Base-by-base conservation (phyloP, 2,113 vertebrate species). In the Gila orcuttii region DNA sequence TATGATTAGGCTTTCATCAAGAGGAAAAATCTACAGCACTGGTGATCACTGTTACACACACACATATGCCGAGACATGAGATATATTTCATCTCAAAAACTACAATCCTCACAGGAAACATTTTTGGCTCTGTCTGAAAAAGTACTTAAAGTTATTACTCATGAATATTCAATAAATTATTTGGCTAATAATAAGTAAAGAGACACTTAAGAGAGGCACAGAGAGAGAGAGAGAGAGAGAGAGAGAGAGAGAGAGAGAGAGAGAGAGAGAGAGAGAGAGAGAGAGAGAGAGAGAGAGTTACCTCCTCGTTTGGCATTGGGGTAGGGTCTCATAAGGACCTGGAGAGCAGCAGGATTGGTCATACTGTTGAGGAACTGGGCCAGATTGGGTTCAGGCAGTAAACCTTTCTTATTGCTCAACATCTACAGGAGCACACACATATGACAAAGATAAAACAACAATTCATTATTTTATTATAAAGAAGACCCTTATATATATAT, bases 321-420 rank as follows among this genome's bases (percentile, higher is more conserved):
- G 91, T 96, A 97, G 11, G 97, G 97, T 83, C 97, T 96, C 90
- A 98, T 95, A 42, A 99, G 95, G 90, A 98, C 96, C 86, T 99
- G 98, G 87, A 99, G 89, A 94, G 97, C 96, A 1, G 97, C 97
- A 7, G 98, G 98, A 9, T 98, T 99, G 87, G 96, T 98, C 85
- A 99, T 96, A 89, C 97, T 98, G 85, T 96, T 99, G 94, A 99
- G 93, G 79, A 99, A 96, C 94, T 99, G 98, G 62, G 96, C 94
- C 3, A 97, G 93, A 82, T 96, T 98, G 23, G 98, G 98, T 90
- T 98, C 98, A 68, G 98, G 98, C 66, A 99, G 94, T 82, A 99
- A 94, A 13, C 97, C 98, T 89, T 99, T 99, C 91, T 95, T 97
- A 66, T 95, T 97, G 91, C 96, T 97, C 90, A 96, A 93, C 94